phyloP scores from a whole-genome alignment of 2,797 vertebrate species.

The Semotilus atromaculatus region DNA sequence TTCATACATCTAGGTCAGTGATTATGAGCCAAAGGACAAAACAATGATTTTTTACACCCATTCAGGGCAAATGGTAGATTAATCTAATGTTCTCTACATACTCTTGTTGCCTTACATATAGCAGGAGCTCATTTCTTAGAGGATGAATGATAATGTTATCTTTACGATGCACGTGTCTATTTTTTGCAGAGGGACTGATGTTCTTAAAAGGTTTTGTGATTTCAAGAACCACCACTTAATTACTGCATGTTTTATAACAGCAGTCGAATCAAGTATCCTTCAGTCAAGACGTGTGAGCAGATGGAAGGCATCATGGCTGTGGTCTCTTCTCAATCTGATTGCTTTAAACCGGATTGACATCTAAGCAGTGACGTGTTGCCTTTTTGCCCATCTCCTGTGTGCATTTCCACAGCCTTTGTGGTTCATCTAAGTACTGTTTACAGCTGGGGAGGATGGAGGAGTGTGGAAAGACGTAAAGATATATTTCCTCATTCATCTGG shows the following conservation, averaged over 20 bases:
- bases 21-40: not conserved
- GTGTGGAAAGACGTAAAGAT: not conserved
- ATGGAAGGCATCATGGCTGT: not conserved
- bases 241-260: conserved; percentile 33
- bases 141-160: not conserved
- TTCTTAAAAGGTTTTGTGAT: conserved; percentile 2
- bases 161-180: not conserved
- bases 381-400: conserved; percentile 21
- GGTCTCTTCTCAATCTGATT: conserved; percentile 21
- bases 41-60: not conserved
- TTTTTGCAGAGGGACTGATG: not conserved
- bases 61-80: not conserved
- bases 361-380: not conserved
- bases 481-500: conserved; percentile 44
- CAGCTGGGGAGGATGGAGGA: not conserved
- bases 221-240: conserved; percentile 2
- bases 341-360: conserved; percentile 42
- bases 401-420: conserved; percentile 26
- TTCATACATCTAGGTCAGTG: conserved; percentile 1
- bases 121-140: not conserved
- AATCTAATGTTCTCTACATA: not conserved
- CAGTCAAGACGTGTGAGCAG: not conserved
- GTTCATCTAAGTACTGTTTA: conserved; percentile 23
- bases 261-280: conserved; percentile 31
- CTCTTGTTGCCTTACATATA: not conserved